Evolutionary conservation across 2,797 vertebrate species (phyloP).

Genomic region (Myoxocephalus aenaeus): DNA sequence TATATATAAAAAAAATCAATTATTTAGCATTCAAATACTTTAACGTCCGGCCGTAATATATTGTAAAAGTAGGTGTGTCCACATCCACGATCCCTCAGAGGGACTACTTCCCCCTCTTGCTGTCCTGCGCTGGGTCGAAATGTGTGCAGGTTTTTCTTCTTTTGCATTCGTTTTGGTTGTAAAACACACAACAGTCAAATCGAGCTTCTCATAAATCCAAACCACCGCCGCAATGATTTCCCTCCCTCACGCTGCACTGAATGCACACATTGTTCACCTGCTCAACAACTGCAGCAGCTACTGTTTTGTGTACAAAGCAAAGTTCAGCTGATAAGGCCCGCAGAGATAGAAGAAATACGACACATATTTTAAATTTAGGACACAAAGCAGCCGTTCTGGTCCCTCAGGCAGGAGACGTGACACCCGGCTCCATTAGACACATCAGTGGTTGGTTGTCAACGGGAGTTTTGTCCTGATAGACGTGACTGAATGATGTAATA

Average conservation of each 20-base stretch:
- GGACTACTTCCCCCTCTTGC: background rate
- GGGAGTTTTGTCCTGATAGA: background rate
- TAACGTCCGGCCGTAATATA: background rate
- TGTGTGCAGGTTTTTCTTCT: background rate
- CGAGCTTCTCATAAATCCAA: background rate
- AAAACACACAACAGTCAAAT: constrained; percentile 3
- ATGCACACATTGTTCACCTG: background rate
- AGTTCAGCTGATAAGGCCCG: constrained; percentile 47
- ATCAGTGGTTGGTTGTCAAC: background rate
- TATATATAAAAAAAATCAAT: background rate
- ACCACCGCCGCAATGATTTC: background rate
- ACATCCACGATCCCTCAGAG: too few relatives aligned
- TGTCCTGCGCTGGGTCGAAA: background rate
- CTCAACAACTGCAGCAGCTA: background rate
- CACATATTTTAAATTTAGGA: background rate
- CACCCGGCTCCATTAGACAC: background rate
- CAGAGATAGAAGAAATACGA: background rate
- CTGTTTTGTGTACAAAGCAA: constrained; percentile 36
- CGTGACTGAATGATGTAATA: background rate
- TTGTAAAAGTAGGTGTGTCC: too few relatives aligned
- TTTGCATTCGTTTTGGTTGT: background rate
- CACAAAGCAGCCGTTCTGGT: background rate
- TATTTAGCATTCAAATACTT: background rate
- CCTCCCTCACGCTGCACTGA: background rate
- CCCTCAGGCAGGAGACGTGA: background rate